A percentile compares a stretch with the other conserved stretches of the same genome.
phyloP scores from a whole-genome alignment of 2,888 invertebrate species.

The Lypha dubia region DNA sequence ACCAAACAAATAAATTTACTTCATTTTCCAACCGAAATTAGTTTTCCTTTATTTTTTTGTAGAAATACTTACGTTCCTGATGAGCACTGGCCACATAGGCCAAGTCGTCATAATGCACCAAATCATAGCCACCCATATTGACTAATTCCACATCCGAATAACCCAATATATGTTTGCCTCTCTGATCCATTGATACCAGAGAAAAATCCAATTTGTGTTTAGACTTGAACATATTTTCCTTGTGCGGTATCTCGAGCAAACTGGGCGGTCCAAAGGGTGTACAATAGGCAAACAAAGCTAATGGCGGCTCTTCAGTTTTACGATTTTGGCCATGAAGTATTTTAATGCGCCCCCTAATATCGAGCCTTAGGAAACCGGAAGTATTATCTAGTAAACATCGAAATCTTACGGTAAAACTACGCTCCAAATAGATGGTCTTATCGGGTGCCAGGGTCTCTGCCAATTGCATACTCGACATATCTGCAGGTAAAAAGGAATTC shows the following conservation, averaged over 20 bases:
- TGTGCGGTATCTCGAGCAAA: conserved; percentile 97
- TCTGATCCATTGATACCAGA: conserved; percentile 98
- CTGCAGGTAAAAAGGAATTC: conserved; percentile 94
- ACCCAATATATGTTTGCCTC: conserved; percentile 97
- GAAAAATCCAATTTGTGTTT: conserved; percentile 99
- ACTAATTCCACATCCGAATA: conserved; percentile 96
- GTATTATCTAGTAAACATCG: conserved; percentile 99
- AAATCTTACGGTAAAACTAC: conserved; percentile 99
- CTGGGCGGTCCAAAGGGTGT: conserved; percentile 99
- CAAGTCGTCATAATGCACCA: conserved; percentile 98
- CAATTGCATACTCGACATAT: conserved; percentile 87
- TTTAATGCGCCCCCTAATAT: conserved; percentile 98
- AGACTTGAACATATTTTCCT: conserved; percentile 99
- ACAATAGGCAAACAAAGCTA: conserved; percentile 98
- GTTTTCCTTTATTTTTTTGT: background rate
- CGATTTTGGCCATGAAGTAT: conserved; percentile 98
- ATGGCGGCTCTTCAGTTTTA: conserved; percentile 95
- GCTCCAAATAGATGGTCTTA: conserved; percentile 94
- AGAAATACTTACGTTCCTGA: conserved; percentile 94
- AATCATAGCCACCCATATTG: conserved; percentile 97
- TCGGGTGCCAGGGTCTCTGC: conserved; percentile 95
- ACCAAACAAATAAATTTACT: too few relatives aligned
- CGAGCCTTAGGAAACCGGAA: conserved; percentile 98
- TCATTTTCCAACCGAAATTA: background rate
- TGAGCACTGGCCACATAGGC: conserved; percentile 99